A percentile compares a stretch with the other conserved stretches of the same genome.
These are phyloP conservation scores for Zosterops hypoxanthus DNA, from an alignment of 2,113 vertebrate genomes.

Conservation along the genomic window DNA sequence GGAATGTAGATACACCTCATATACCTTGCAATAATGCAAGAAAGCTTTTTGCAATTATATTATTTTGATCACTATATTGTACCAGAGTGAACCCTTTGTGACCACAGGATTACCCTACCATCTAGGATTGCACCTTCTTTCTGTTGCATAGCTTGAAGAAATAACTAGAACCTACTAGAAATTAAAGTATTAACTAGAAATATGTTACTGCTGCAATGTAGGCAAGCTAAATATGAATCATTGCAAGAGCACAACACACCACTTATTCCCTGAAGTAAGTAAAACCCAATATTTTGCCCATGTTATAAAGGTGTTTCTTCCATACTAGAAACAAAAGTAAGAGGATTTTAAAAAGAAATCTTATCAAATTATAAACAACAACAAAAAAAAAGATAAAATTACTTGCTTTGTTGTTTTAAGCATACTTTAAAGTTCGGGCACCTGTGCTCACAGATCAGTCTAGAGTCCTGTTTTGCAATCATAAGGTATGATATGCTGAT, in stretches of 20 bases:
- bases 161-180: background rate
- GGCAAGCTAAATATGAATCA: background rate
- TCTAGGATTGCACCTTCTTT: background rate
- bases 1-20: background rate
- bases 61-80: background rate
- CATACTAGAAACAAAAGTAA: slow-evolving; percentile 24
- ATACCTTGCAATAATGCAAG: background rate
- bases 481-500: slow-evolving; percentile 16
- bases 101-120: background rate
- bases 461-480: slow-evolving; percentile 51
- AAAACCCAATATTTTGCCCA: background rate
- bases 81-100: background rate
- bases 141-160: background rate
- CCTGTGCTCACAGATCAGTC: slow-evolving; percentile 65
- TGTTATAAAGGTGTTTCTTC: slow-evolving; percentile 13
- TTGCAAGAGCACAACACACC: background rate
- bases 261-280: slow-evolving; percentile 21
- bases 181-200: background rate
- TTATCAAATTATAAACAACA: slow-evolving; percentile 68
- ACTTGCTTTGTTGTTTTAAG: slow-evolving; percentile 59
- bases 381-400: slow-evolving; percentile 49
- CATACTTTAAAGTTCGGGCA: slow-evolving; percentile 13
- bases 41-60: background rate
- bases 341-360: slow-evolving; percentile 42
- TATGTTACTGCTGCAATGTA: background rate